A percentile compares a stretch with the other conserved stretches of the same genome.
phyloP scores from a whole-genome alignment of 2,888 invertebrate genomes.

The Drosophila niveifrons region DNA sequence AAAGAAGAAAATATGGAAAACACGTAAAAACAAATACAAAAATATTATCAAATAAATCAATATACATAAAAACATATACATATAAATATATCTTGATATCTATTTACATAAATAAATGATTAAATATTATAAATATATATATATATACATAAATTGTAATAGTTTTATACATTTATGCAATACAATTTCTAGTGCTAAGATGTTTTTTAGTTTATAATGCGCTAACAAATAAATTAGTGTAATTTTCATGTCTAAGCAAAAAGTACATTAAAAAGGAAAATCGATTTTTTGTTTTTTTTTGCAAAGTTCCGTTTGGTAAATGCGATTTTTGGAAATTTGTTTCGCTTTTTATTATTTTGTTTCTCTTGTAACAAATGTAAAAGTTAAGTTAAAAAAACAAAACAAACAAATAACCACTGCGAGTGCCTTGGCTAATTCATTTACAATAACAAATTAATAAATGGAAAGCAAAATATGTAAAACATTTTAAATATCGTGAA shows the following conservation, averaged over 20 bases:
- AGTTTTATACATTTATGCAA: slow-evolving; percentile 60
- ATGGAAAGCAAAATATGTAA: slow-evolving; percentile 61
- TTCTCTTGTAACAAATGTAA: slow-evolving; percentile 23
- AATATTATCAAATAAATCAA: slow-evolving; percentile 36
- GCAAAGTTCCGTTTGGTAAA: slow-evolving; percentile 61
- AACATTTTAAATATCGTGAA: not conserved
- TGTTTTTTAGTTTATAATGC: slow-evolving; percentile 77
- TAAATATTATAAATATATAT: slow-evolving; percentile 14
- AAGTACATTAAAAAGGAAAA: slow-evolving; percentile 50
- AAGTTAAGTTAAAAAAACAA: slow-evolving; percentile 22
- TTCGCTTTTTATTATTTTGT: not conserved
- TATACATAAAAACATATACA: slow-evolving; percentile 13
- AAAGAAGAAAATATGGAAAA: slow-evolving; percentile 31
- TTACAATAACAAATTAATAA: slow-evolving; percentile 77
- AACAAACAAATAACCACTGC: slow-evolving; percentile 41
- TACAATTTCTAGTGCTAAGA: slow-evolving; percentile 66
- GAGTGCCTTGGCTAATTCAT: slow-evolving; percentile 75
- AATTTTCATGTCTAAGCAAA: slow-evolving; percentile 66
- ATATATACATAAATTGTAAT: slow-evolving; percentile 46
- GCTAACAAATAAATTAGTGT: slow-evolving; percentile 74
- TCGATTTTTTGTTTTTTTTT: slow-evolving; percentile 46
- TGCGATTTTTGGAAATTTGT: slow-evolving; percentile 35
- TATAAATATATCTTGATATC: slow-evolving; percentile 33
- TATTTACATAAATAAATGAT: slow-evolving; percentile 30
- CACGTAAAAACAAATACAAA: slow-evolving; percentile 35